Evolutionary conservation across 2,888 invertebrate species (phyloP).

Genomic region (Cryptocephalus moraei): DNA sequence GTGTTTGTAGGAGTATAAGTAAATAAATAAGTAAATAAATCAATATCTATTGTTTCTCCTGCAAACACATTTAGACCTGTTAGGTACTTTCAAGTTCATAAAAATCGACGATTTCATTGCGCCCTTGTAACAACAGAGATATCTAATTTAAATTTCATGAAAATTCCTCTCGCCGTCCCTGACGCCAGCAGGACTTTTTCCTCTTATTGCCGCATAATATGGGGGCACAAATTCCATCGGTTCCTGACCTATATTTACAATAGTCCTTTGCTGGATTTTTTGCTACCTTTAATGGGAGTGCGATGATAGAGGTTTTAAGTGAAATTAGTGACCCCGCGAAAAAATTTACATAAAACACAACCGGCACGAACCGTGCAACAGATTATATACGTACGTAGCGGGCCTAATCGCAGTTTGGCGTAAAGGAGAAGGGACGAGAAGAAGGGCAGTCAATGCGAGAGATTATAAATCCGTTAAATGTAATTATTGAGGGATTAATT

Average conservation of each 20-base stretch:
- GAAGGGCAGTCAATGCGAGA: slow-evolving; percentile 1
- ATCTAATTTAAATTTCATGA: too few relatives aligned
- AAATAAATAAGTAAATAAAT: too few relatives aligned
- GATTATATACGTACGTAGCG: slow-evolving; percentile 1
- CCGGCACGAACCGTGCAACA: slow-evolving; percentile 7
- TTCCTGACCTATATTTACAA: slow-evolving; percentile 12
- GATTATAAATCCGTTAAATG: slow-evolving; percentile 5
- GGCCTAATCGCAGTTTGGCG: not conserved
- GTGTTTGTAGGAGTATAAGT: too few relatives aligned
- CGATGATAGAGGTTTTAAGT: slow-evolving; percentile 6
- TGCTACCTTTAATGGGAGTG: slow-evolving; percentile 1
- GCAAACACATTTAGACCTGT: too few relatives aligned
- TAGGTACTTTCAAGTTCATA: too few relatives aligned
- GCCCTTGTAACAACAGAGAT: too few relatives aligned
- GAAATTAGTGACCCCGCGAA: slow-evolving; percentile 6
- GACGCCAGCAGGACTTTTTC: not conserved
- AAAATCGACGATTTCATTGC: too few relatives aligned
- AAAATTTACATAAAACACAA: slow-evolving; percentile 8
- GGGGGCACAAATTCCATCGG: slow-evolving; percentile 4
- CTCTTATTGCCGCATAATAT: slow-evolving; percentile 9
- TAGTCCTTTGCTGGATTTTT: not conserved
- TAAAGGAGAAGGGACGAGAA: not conserved
- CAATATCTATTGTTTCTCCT: too few relatives aligned
- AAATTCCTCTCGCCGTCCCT: too few relatives aligned
- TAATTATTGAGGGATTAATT: not conserved